phyloP scores from a whole-genome alignment of 2,797 vertebrate genomes.

The Taenioides sp. region DNA sequence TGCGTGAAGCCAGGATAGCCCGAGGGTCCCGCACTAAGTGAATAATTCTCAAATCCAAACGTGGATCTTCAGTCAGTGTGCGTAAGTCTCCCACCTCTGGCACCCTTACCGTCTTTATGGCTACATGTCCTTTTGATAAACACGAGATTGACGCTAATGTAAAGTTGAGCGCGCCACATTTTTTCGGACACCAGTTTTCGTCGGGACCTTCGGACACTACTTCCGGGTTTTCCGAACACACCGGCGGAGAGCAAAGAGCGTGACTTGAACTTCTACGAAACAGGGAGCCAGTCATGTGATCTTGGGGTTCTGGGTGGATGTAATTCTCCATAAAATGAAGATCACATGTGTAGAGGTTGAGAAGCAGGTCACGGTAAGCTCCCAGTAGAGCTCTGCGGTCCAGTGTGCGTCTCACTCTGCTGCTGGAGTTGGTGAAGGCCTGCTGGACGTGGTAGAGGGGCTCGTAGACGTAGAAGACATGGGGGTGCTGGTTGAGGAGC shows the following conservation, averaged over 20 bases:
- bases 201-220: slow-evolving; percentile 46
- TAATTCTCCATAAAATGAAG: slow-evolving; percentile 80
- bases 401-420: slow-evolving; percentile 64
- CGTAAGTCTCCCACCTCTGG: slow-evolving; percentile 74
- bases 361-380: slow-evolving; percentile 80
- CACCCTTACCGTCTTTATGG: slow-evolving; percentile 80
- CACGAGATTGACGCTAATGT: slow-evolving; percentile 73
- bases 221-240: slow-evolving; percentile 61
- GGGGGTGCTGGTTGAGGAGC: slow-evolving; percentile 83
- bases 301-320: slow-evolving; percentile 75
- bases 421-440: slow-evolving; percentile 76
- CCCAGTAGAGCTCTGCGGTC: slow-evolving; percentile 77
- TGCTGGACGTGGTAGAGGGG: slow-evolving; percentile 83
- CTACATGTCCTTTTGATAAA: slow-evolving; percentile 66
- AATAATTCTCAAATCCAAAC: slow-evolving; percentile 80
- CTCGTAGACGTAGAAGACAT: slow-evolving; percentile 83
- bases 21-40: slow-evolving; percentile 84
- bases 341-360: slow-evolving; percentile 81
- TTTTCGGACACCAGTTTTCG: slow-evolving; percentile 78
- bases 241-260: slow-evolving; percentile 80
- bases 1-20: slow-evolving; percentile 80
- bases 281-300: slow-evolving; percentile 74
- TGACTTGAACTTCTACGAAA: slow-evolving; percentile 78
- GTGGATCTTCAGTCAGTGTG: slow-evolving; percentile 79
- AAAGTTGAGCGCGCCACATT: slow-evolving; percentile 77